Conservation (phyloP, 2,113 vertebrate species). For the Nerophis lumbriciformis region DNA sequence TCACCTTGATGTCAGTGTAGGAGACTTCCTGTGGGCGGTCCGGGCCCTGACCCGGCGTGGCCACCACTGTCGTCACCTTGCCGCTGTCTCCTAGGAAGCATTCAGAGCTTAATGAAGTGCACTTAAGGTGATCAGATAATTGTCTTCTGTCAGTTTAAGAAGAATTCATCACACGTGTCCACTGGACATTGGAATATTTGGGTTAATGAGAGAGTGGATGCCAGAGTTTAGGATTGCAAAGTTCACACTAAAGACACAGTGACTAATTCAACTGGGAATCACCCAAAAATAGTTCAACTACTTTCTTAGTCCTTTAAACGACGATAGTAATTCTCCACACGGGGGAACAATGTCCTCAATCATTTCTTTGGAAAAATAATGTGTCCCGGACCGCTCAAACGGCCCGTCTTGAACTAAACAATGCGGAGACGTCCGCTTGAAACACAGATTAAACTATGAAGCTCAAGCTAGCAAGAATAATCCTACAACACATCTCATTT, state of each 20-base stretch:
- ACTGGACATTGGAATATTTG: slow-evolving; percentile 29
- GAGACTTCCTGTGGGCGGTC: slow-evolving; percentile 89
- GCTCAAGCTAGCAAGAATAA: too few species aligned
- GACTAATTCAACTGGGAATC: slow-evolving; percentile 37
- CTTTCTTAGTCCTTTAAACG: slow-evolving; percentile 23
- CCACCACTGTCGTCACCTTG: slow-evolving; percentile 89
- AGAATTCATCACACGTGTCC: slow-evolving; percentile 25
- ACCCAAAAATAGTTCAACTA: slow-evolving; percentile 32
- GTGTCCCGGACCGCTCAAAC: too few species aligned
- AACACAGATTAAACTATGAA: too few species aligned
- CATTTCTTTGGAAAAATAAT: too few species aligned
- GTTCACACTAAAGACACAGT: slow-evolving; percentile 33
- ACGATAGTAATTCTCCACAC: not conserved
- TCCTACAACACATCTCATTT: too few species aligned
- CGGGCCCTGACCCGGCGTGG: slow-evolving; percentile 86
- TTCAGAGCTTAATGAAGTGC: not conserved
- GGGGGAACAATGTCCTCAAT: too few species aligned
- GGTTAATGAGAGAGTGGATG: slow-evolving; percentile 39
- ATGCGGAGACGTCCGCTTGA: too few species aligned
- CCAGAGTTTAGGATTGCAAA: slow-evolving; percentile 3
- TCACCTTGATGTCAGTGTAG: slow-evolving; percentile 89
- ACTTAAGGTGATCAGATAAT: not conserved
- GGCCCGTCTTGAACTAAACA: too few species aligned
- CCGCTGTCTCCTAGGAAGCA: slow-evolving; percentile 78
- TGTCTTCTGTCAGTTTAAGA: not conserved